Evolutionary conservation across 2,888 invertebrate species (phyloP).

Genomic region (Ichneumoninae sp.): DNA sequence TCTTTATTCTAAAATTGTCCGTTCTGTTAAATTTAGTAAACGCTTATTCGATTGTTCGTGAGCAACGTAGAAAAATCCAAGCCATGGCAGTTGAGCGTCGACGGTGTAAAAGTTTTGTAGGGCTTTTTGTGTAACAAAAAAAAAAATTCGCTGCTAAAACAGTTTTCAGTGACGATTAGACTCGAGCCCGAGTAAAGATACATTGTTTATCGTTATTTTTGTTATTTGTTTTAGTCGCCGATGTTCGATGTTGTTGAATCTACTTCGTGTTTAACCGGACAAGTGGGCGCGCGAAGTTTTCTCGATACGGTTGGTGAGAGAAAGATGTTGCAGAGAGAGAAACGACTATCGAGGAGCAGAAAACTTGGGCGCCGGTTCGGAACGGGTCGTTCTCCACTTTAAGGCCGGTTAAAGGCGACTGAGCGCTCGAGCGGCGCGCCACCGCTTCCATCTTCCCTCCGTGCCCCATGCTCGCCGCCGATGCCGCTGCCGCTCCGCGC

Average conservation of each 20-base stretch:
- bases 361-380: constrained; percentile 61
- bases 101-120: constrained; percentile 31
- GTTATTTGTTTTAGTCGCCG: background rate
- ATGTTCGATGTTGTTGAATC: background rate
- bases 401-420: constrained; percentile 81
- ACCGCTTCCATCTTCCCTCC: constrained; percentile 78
- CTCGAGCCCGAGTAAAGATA: constrained; percentile 48
- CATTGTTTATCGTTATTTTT: constrained; percentile 52
- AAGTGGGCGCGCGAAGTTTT: constrained; percentile 25
- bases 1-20: constrained; percentile 2
- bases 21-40: constrained; percentile 29
- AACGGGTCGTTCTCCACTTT: constrained; percentile 72
- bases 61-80: constrained; percentile 49
- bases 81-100: constrained; percentile 19
- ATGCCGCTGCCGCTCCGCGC: constrained; percentile 44
- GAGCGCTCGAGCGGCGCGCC: constrained; percentile 75
- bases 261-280: constrained; percentile 2
- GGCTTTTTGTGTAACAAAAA: constrained; percentile 48
- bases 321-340: background rate
- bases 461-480: constrained; percentile 72
- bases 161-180: constrained; percentile 40
- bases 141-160: constrained; percentile 40
- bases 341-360: constrained; percentile 35
- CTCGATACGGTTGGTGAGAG: background rate
- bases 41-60: constrained; percentile 23